Conservation (phyloP, 1,140 invertebrate genomes). For the Diachasmimorpha longicaudata region DNA sequence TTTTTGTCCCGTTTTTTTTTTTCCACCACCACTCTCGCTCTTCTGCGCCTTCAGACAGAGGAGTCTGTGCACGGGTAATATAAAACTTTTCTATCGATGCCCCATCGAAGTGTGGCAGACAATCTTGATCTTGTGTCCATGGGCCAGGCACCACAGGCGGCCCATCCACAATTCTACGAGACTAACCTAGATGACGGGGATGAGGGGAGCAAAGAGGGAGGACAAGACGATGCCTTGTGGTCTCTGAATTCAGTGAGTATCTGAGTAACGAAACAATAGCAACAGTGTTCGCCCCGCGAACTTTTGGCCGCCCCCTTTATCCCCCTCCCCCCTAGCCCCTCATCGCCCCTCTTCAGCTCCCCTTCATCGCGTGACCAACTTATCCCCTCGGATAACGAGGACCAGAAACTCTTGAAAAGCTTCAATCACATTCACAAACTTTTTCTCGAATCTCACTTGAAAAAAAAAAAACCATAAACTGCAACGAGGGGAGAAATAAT, state of each 20-base stretch:
- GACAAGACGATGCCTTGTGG: neutral
- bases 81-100: neutral
- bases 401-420: constrained; percentile 43
- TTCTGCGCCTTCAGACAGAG: neutral
- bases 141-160: neutral
- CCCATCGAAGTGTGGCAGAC: neutral
- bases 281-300: neutral
- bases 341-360: constrained; percentile 27
- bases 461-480: neutral
- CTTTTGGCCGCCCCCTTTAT: constrained; percentile 7
- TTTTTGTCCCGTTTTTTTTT: neutral
- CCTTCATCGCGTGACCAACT: neutral
- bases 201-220: neutral
- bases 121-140: neutral
- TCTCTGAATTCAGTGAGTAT: neutral
- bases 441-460: neutral
- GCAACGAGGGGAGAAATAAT: neutral
- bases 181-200: too few relatives aligned
- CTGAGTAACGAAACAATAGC: neutral
- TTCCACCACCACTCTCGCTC: neutral
- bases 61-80: neutral
- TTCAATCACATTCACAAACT: neutral
- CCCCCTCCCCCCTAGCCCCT: neutral
- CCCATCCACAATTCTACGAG: neutral
- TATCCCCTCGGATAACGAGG: constrained; percentile 42